phyloP scores from a whole-genome alignment of 2,888 invertebrate genomes.

The Rapana venosa region DNA sequence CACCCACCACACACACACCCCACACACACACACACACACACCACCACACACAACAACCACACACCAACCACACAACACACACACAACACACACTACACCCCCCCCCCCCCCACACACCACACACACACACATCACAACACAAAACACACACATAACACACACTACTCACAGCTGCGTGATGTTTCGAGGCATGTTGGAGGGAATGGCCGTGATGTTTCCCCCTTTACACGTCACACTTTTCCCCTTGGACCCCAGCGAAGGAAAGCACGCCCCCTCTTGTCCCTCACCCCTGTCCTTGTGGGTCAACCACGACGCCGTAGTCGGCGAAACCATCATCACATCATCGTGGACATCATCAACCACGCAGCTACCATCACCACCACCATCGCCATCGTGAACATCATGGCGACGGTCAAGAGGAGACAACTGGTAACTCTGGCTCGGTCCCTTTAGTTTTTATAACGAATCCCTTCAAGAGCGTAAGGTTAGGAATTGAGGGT shows the following conservation, averaged over 20 bases:
- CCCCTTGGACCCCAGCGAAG: constrained; percentile 2
- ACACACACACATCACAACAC: too few relatives aligned
- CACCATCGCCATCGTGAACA: neutral
- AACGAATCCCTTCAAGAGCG: too few relatives aligned
- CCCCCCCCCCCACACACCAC: too few relatives aligned
- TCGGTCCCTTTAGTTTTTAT: too few relatives aligned
- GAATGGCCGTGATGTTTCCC: constrained; percentile 28
- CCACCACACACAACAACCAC: too few relatives aligned
- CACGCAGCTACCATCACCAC: neutral
- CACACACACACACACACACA: too few relatives aligned
- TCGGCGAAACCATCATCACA: neutral
- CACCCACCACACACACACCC: too few relatives aligned
- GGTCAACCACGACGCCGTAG: neutral
- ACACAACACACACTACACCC: too few relatives aligned
- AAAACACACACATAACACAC: neutral
- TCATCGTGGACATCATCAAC: neutral
- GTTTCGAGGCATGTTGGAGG: constrained; percentile 33
- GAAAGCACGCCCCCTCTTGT: constrained; percentile 15
- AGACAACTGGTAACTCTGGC: too few relatives aligned
- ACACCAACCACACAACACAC: too few relatives aligned
- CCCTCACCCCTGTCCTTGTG: neutral
- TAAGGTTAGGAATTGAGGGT: too few relatives aligned
- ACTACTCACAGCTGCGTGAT: constrained; percentile 37
- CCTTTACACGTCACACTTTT: constrained; percentile 35
- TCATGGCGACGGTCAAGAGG: neutral